Evolutionary conservation across 2,888 invertebrate genomes (phyloP).

Genomic region (Eupithecia centaureata): DNA sequence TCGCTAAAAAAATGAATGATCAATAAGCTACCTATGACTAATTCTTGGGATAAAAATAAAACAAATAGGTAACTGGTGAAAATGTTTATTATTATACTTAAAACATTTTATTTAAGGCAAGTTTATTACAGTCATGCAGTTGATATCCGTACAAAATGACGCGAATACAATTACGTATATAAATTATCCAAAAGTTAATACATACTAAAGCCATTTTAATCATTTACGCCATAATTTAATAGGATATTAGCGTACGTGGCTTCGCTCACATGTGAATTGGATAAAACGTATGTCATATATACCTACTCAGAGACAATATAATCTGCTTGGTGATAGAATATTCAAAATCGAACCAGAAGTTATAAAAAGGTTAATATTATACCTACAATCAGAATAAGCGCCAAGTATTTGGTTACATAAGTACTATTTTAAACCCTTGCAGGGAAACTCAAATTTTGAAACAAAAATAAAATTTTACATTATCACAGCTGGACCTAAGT

Average conservation of each 20-base stretch:
- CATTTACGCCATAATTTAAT: neutral
- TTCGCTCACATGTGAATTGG: neutral
- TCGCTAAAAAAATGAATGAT: neutral
- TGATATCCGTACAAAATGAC: slow-evolving; percentile 36
- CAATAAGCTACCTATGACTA: no score
- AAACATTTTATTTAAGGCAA: slow-evolving; percentile 34
- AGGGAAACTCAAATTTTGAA: slow-evolving; percentile 16
- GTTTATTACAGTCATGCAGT: slow-evolving; percentile 35
- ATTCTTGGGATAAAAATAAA: neutral
- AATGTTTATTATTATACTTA: slow-evolving; percentile 26
- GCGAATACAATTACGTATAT: slow-evolving; percentile 36
- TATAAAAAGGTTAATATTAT: neutral
- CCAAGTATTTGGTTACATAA: neutral
- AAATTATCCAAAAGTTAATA: slow-evolving; percentile 29
- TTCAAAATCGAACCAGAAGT: neutral
- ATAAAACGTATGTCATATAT: neutral
- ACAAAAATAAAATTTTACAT: slow-evolving; percentile 38
- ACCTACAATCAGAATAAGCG: slow-evolving; percentile 21
- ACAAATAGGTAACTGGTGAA: slow-evolving; percentile 11
- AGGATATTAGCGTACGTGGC: neutral
- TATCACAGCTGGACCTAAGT: slow-evolving; percentile 77
- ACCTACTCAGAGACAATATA: neutral
- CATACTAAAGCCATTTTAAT: slow-evolving; percentile 20
- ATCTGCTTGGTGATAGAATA: neutral
- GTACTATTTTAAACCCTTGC: slow-evolving; percentile 15